Percentiles rank a stretch among this genome's conserved stretches.
These are phyloP conservation scores for Brachylomia viminalis DNA, from an alignment of 2,888 invertebrate species.

Conservation along the genomic window DNA sequence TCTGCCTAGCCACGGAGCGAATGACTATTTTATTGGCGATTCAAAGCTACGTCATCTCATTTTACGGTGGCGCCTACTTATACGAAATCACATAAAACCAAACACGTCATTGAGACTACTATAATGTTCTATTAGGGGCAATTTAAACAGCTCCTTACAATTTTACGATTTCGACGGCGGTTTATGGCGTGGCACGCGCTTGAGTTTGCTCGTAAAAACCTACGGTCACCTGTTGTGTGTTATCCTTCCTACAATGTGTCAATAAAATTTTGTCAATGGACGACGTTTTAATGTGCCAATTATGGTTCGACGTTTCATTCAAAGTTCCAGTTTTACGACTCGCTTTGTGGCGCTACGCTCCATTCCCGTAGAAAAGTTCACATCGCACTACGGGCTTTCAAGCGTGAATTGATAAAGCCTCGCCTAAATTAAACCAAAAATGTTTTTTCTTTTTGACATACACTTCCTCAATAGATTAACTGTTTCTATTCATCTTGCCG, in stretches of 20 bases:
- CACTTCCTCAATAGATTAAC: constrained; percentile 51
- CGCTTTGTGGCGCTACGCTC: constrained; percentile 68
- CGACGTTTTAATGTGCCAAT: constrained; percentile 85
- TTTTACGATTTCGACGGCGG: constrained; percentile 84
- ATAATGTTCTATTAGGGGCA: constrained; percentile 85
- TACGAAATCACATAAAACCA: constrained; percentile 83
- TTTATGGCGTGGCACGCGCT: constrained; percentile 83
- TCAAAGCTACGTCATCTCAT: constrained; percentile 71
- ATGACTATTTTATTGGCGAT: constrained; percentile 73
- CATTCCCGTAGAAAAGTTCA: constrained; percentile 66
- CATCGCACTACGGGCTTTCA: constrained; percentile 38
- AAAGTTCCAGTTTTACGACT: constrained; percentile 78
- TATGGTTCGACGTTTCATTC: constrained; percentile 84
- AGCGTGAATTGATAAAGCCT: constrained; percentile 59
- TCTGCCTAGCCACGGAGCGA: constrained; percentile 68
- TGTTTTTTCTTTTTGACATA: constrained; percentile 43
- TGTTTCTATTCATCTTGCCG: constrained; percentile 46
- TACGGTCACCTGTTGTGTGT: constrained; percentile 88
- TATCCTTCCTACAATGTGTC: constrained; percentile 81
- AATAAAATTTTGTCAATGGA: constrained; percentile 87
- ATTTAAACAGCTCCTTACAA: constrained; percentile 84
- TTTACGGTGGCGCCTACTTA: constrained; percentile 79
- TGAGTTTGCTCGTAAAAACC: constrained; percentile 85
- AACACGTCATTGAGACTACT: constrained; percentile 84
- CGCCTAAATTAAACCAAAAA: constrained; percentile 38